Evolutionary conservation across 1,140 invertebrate genomes (phyloP), one percentile per base, ranked within the genome.

Genomic region (Hydropsyche tenuis): DNA sequence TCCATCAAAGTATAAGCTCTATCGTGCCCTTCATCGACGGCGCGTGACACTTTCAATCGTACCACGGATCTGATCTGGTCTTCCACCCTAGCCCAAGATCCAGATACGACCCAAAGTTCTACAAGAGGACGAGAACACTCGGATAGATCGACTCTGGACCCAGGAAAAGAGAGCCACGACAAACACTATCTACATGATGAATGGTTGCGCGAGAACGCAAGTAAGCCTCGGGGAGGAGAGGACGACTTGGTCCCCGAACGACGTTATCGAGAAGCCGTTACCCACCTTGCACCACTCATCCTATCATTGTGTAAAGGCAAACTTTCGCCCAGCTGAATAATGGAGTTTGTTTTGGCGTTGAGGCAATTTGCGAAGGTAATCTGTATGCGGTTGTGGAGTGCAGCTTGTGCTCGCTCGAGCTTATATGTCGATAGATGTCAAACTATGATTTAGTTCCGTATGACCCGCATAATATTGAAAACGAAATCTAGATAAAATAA

Each of bases 281-380:
- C 45, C 16, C 16, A 12, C 45, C 14, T 48, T 48, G 4, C 4
- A 9, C 30, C 30, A 37, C 30, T 9, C 30, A 37, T 9, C 30
- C 30, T 37, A 4, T 3, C 3, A 37, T 9, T 9, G 30, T 9
- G 30, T 4, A 9, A 37, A 37, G 30, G 30, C 30, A 9, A 37
- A 37, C 30, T 37, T 37, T 37, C 4, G 16, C 18, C 18, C 48
- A 5, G 48, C 18, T 70, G 68, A 70, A 70, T 70, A 56, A 70
- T 70, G 48, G 68, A 70, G 68, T 70, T 70, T 70, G 68, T 70
- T 70, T 70, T 56, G 30, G 46, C 48, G 16, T 70, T 16, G 25
- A 56, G 56, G 68, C 68, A 56, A 70, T 70, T 70, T 56, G 68
- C 68, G n/a, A 42, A 56, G 48, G 68, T 70, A 70, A 70, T 70